Evolutionary conservation across 2,797 vertebrate genomes (phyloP).

Genomic region (Mustela erminea): DNA sequence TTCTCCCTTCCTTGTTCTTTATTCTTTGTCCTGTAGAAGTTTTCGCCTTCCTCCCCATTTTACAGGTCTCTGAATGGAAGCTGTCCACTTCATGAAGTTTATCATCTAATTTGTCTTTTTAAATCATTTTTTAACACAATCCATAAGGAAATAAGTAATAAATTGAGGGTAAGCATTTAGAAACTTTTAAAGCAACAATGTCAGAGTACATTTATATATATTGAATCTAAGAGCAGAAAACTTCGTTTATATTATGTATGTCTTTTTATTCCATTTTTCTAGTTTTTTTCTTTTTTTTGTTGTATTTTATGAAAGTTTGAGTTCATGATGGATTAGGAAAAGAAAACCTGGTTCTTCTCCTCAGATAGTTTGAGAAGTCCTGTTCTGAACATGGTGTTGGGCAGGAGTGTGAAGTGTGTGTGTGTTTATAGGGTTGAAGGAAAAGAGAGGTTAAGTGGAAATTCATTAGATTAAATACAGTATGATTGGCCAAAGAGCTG

Average conservation of each 20-base stretch:
- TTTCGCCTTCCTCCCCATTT: neutral
- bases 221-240: slow-evolving; percentile 20
- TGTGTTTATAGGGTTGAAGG: neutral
- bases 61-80: neutral
- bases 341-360: neutral
- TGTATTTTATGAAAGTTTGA: neutral
- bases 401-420: neutral
- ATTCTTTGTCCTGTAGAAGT: neutral
- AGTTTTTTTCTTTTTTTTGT: neutral
- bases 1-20: neutral
- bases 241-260: neutral
- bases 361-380: neutral
- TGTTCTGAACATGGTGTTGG: neutral
- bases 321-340: neutral
- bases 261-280: slow-evolving; percentile 16
- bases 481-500: neutral
- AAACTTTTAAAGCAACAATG: neutral
- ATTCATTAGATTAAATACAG: neutral
- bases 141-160: neutral
- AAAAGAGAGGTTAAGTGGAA: neutral
- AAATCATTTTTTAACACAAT: neutral
- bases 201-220: neutral
- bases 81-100: neutral
- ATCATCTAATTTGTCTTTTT: neutral
- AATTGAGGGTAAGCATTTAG: neutral